phyloP scores from a whole-genome alignment of 2,113 vertebrate species.

The Proteles cristata region DNA sequence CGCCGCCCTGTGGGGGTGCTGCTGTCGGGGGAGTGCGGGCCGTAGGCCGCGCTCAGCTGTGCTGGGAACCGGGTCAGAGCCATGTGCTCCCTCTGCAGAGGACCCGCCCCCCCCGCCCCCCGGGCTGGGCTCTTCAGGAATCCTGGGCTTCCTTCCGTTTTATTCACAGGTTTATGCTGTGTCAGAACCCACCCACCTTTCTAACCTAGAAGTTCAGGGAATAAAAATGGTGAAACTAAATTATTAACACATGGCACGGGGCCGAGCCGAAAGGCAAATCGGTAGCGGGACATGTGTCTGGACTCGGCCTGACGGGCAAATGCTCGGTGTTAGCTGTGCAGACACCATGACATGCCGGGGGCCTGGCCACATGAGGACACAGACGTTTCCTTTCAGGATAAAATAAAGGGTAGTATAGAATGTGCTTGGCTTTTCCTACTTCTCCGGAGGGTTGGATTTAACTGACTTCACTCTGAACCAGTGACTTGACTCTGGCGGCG shows the following conservation, averaged over 20 bases:
- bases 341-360: neutral
- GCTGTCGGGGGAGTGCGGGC: no score
- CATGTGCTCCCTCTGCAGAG: no score
- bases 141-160: neutral
- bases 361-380: no score
- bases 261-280: neutral
- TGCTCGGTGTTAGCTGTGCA: rapidly evolving
- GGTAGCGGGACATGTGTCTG: neutral
- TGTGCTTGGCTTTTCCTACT: neutral
- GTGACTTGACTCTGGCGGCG: neutral
- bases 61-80: no score
- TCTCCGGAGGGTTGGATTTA: neutral
- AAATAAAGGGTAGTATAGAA: neutral
- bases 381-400: neutral
- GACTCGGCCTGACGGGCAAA: no score
- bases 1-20: no score
- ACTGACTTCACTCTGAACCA: neutral
- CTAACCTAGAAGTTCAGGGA: neutral
- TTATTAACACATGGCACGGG: neutral
- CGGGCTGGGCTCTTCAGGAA: no score
- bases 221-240: neutral
- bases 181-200: neutral
- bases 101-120: no score
- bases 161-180: neutral
- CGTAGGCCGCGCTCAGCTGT: no score